These are phyloP conservation scores for Ochropacha duplaris DNA, from an alignment of 2,888 invertebrate genomes.

Conservation along the genomic window DNA sequence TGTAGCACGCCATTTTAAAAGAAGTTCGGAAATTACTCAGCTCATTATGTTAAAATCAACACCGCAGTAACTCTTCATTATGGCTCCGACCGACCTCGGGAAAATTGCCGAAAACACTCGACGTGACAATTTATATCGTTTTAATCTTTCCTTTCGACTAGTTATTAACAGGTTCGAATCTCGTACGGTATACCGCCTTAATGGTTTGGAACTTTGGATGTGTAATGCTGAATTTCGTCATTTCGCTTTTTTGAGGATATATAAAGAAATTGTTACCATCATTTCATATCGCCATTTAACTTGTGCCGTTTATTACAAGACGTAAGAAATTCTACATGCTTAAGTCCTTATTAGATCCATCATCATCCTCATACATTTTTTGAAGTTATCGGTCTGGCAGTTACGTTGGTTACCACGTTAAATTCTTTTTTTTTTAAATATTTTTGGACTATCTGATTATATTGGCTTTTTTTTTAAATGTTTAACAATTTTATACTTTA, in stretches of 20 bases:
- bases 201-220: not conserved
- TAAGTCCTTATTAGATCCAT: too few relatives aligned
- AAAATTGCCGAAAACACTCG: conserved; percentile 43
- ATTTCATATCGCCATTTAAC: too few relatives aligned
- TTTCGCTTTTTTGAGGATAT: not conserved
- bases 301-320: too few relatives aligned
- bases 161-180: conserved; percentile 9
- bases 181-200: not conserved
- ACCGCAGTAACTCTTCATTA: conserved; percentile 66
- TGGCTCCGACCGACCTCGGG: conserved; percentile 39
- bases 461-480: too few relatives aligned
- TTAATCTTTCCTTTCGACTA: conserved; percentile 35
- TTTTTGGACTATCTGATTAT: too few relatives aligned
- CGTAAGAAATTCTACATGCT: too few relatives aligned
- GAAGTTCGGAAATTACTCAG: conserved; percentile 50
- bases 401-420: too few relatives aligned
- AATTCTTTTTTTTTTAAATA: too few relatives aligned
- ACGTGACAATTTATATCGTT: conserved; percentile 46
- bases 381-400: too few relatives aligned
- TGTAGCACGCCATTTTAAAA: conserved; percentile 31
- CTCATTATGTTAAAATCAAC: conserved; percentile 72
- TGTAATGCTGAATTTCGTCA: not conserved
- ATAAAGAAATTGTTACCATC: too few relatives aligned
- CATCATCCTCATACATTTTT: too few relatives aligned
- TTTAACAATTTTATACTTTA: too few relatives aligned